Percentiles rank a stretch among this genome's conserved stretches.
Conservation (phyloP, 2,888 invertebrate genomes). For the Perizoma flavofasciatum region DNA sequence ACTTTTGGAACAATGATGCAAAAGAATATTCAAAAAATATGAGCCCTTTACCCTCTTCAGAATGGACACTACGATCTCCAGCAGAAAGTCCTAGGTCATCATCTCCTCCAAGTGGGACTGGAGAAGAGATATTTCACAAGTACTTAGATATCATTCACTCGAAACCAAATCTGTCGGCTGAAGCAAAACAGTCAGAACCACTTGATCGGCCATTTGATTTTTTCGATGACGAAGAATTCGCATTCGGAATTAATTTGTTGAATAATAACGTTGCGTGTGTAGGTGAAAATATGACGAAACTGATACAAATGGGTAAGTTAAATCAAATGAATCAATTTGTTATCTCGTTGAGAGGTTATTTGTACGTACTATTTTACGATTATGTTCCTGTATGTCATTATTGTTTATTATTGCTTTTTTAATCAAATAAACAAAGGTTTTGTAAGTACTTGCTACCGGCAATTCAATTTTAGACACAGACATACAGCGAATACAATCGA, state of each 20-base stretch:
- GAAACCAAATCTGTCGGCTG: conserved; percentile 57
- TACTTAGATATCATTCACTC: conserved; percentile 69
- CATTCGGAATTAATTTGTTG: conserved; percentile 72
- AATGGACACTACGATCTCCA: conserved; percentile 51
- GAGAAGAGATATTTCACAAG: conserved; percentile 64
- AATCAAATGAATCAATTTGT: background rate
- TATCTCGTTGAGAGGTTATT: no score
- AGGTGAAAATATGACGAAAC: conserved; percentile 70
- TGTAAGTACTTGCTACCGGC: no score
- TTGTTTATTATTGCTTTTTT: no score
- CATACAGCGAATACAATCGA: no score
- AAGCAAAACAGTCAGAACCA: conserved; percentile 57
- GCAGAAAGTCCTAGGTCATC: conserved; percentile 54
- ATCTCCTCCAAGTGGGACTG: conserved; percentile 49
- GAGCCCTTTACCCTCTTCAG: conserved; percentile 42
- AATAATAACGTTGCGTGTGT: conserved; percentile 78
- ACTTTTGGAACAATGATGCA: conserved; percentile 49
- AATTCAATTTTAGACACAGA: no score
- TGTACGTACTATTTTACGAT: no score
- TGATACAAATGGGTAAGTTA: conserved; percentile 72
- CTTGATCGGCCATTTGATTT: conserved; percentile 72
- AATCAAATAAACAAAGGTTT: no score
- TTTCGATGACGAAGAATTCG: conserved; percentile 75
- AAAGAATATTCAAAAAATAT: conserved; percentile 46
- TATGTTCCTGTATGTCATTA: no score